Base-by-base conservation (phyloP, 2,888 invertebrate species). In the Plutella xylostella region DNA sequence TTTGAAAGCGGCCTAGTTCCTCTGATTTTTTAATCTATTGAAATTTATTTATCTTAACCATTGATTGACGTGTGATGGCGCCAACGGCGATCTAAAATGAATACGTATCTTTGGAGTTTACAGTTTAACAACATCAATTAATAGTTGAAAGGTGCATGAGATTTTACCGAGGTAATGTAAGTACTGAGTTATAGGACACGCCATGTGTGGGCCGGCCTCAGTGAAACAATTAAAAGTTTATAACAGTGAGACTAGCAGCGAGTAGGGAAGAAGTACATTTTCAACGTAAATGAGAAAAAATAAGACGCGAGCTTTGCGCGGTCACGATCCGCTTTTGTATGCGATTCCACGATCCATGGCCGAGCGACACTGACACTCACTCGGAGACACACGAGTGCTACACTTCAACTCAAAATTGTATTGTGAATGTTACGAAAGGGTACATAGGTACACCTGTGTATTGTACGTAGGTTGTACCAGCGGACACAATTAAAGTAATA, bases 1-100 rank as follows among this genome's bases (percentile, higher is more conserved):
- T 75, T 74, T 72, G 70, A 82, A 72, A 78, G 78, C 72, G 70
- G 74, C 67, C 79, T 80, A 80, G 78, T 80, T 77, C 70, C 75
- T 79, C 15, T 30, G 33, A 25, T 79, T 79, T 68, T 77, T 79
- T 53, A 65, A 61, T 68, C 66, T 70, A 74, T 79, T 74, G 76
- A 79, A 77, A 73, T 69, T 67, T 68, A 67, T 68, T 73, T 41
- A 22, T 40, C 19, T 45, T 25, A 41, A 40, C 17, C 39, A 65
- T 70, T 79, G 82, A 82, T 72, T 79, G 82, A 67, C 79, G 7
- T 19, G 38, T 78, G 72, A 72, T 77, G 82, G 79, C 78, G 80
- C 82, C 77, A 72, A 72, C 68, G 79, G 80, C 77, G 56, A 62
- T 70, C 69, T 65, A 63, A 72, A 75, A 79, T 79, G 68, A 65